Evolutionary conservation across 2,888 invertebrate genomes (phyloP).

Genomic region (Hydropsyche betteni): DNA sequence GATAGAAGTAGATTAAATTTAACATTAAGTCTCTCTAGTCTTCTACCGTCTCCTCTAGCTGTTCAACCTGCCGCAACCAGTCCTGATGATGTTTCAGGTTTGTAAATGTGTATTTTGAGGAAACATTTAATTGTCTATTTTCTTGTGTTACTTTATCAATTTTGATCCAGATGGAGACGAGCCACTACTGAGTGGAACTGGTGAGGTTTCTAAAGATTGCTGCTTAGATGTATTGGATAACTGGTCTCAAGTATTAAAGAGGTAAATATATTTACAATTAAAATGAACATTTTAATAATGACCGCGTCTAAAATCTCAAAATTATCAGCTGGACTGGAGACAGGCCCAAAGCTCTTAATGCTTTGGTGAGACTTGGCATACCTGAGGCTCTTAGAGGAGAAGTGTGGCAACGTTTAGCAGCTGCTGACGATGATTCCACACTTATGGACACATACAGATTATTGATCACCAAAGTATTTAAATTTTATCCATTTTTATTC

Average conservation of each 20-base stretch:
- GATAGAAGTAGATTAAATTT: constrained; percentile 78
- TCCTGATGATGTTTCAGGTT: constrained; percentile 78
- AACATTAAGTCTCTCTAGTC: constrained; percentile 75
- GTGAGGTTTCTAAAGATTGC: constrained; percentile 96
- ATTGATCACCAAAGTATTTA: constrained; percentile 85
- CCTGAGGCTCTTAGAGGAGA: constrained; percentile 97
- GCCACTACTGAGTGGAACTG: constrained; percentile 96
- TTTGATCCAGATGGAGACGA: constrained; percentile 86
- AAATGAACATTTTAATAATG: not conserved
- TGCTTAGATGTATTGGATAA: constrained; percentile 90
- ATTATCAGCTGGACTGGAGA: constrained; percentile 68
- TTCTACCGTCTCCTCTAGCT: constrained; percentile 78
- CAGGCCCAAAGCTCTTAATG: constrained; percentile 83
- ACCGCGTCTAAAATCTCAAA: not conserved
- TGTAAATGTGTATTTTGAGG: constrained; percentile 34
- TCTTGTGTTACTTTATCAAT: not conserved
- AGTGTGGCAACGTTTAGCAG: constrained; percentile 96
- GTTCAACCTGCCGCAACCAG: constrained; percentile 78
- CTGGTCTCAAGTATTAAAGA: constrained; percentile 89
- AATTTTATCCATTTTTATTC: constrained; percentile 17
- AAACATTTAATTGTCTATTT: not conserved
- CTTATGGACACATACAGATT: constrained; percentile 93
- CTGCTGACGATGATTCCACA: constrained; percentile 81
- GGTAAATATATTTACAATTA: constrained; percentile 63
- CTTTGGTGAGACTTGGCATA: constrained; percentile 86